Evolutionary conservation across 2,888 invertebrate genomes (phyloP), one percentile per base, ranked within the genome.

Genomic region (Tanytarsus gracilentus): DNA sequence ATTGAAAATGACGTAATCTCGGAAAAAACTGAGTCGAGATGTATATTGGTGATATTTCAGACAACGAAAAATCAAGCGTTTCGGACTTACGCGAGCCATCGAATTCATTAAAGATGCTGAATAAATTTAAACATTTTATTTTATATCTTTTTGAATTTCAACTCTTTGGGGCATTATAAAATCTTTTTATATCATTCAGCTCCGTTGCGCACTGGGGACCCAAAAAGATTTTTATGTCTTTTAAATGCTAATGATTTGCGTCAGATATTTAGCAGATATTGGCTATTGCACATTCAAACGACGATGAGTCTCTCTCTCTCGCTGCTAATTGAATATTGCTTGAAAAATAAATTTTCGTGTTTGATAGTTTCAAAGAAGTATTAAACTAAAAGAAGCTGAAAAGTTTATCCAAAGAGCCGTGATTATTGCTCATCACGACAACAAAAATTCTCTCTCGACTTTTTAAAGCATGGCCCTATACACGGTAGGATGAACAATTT

Each of bases 221-320:
- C 5, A 27, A 30, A 51, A 27, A 51, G 16, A 30, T 30, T 25
- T 53, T 53, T 52, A 52, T 33, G n/a, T 53, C 36, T 23, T 14
- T 11, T 27, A 40, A 39, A 55, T 55, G 55, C 55, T 40, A 55
- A 55, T 55, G 25, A 33, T 40, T 55, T 40, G 55, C 55, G 55
- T 55, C 55, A 55, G n/a, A 27, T 49, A 8, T 16, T 33, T 11
- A 33, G n/a, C n/a, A 33, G n/a, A 33, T 9, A 33, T 33, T 33
- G 40, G 14, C 40, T 40, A 18, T 40, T 40, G 9, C 33, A n/a
- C n/a, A 11, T 33, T 1, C 14, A n/a, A 36, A 14, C 7, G 36
- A 14, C n/a, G 16, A 16, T 21, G 21, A 44, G 8, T 44, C 44
- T 6, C 11, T 44, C 14, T 36, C 16, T 36, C 16, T 36, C 2